Conservation (phyloP, 1,140 invertebrate species). For the Hylyphantes graminicola region DNA sequence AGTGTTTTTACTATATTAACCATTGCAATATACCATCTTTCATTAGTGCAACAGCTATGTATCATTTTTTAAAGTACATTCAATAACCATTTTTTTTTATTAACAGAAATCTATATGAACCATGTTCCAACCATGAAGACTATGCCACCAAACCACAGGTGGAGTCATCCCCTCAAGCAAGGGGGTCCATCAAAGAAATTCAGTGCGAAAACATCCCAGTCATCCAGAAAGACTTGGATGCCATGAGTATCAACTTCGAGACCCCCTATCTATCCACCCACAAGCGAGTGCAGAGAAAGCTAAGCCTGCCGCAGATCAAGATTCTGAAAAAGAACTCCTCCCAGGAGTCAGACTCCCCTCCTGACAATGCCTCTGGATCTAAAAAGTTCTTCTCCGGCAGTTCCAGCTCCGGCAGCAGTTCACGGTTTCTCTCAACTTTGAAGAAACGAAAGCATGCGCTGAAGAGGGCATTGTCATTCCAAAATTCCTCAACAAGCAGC, state of each 20-base stretch:
- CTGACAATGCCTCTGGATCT: constrained; percentile 11
- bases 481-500: constrained; percentile 53
- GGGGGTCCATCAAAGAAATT: constrained; percentile 9
- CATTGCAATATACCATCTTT: too few species aligned
- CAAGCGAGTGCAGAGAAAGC: constrained; percentile 42
- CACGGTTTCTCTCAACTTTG: constrained; percentile 31
- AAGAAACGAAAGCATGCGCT: constrained; percentile 51
- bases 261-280: constrained; percentile 37
- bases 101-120: too few species aligned
- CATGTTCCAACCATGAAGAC: too few species aligned
- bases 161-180: background rate
- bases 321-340: constrained; percentile 55
- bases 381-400: constrained; percentile 8
- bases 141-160: too few species aligned
- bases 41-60: too few species aligned
- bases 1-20: too few species aligned
- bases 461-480: constrained; percentile 54
- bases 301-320: constrained; percentile 54
- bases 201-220: constrained; percentile 43
- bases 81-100: too few species aligned
- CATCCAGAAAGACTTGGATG: constrained; percentile 51
- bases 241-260: constrained; percentile 58
- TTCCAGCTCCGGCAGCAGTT: constrained; percentile 36
- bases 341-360: constrained; percentile 52
- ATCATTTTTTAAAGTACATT: too few species aligned